These are phyloP conservation scores for Sylvietta virens DNA, from an alignment of 2,113 vertebrate species.

Conservation along the genomic window DNA sequence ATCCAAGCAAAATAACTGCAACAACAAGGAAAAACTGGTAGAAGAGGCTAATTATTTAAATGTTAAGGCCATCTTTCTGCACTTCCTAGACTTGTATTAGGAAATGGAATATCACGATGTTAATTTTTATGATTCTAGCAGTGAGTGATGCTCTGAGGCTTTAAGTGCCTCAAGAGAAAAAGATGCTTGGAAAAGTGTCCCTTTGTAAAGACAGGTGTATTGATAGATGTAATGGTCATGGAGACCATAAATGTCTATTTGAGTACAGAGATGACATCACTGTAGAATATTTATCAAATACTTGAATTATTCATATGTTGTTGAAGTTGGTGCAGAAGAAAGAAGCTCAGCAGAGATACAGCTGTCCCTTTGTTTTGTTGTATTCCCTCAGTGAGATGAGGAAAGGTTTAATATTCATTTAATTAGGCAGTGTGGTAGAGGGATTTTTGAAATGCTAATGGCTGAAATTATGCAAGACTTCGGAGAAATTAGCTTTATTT, in stretches of 20 bases:
- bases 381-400: slow-evolving; percentile 25
- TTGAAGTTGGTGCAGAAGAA: slow-evolving; percentile 18
- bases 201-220: background rate
- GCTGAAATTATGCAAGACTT: slow-evolving; percentile 33
- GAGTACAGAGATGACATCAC: background rate
- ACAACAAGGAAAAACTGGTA: background rate
- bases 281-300: background rate
- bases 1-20: background rate
- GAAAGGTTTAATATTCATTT: slow-evolving; percentile 63
- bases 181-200: background rate
- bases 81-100: background rate
- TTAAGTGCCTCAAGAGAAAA: background rate
- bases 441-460: slow-evolving; percentile 63
- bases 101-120: background rate
- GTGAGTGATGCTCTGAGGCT: background rate
- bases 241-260: background rate
- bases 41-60: background rate
- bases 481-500: slow-evolving; percentile 47
- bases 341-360: slow-evolving; percentile 38
- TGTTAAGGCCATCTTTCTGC: background rate
- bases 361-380: slow-evolving; percentile 58
- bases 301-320: slow-evolving; percentile 49
- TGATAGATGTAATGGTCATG: background rate
- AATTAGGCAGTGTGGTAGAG: slow-evolving; percentile 25
- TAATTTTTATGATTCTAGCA: background rate